Evolutionary conservation across 2,888 invertebrate species (phyloP).

Genomic region (Halictus ligatus): DNA sequence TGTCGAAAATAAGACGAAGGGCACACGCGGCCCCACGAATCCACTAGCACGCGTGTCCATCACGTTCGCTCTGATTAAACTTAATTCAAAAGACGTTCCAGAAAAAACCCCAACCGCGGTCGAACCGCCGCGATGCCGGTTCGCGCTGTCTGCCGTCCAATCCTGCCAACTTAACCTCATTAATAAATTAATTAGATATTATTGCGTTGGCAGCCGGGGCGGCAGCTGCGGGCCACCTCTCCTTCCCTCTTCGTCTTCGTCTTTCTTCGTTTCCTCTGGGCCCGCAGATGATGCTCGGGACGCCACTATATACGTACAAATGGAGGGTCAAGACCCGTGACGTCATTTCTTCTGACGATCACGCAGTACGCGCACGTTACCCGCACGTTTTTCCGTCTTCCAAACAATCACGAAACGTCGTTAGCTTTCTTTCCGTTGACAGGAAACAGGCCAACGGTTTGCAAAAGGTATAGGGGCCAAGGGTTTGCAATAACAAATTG

Average conservation of each 20-base stretch:
- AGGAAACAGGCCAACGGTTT: background rate
- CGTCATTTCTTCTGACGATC: slow-evolving; percentile 70
- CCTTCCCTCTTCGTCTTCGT: slow-evolving; percentile 46
- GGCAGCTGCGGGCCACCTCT: slow-evolving; percentile 80
- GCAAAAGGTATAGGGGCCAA: background rate
- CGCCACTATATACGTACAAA: slow-evolving; percentile 48
- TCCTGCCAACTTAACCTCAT: slow-evolving; percentile 84
- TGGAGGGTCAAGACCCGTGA: slow-evolving; percentile 75
- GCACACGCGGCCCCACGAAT: slow-evolving; percentile 72
- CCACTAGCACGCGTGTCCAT: slow-evolving; percentile 75
- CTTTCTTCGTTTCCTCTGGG: slow-evolving; percentile 50
- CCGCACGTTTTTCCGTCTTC: slow-evolving; percentile 61
- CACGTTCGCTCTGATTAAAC: slow-evolving; percentile 80
- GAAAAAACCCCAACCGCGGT: slow-evolving; percentile 63
- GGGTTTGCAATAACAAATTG: too few species aligned
- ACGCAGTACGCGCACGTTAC: slow-evolving; percentile 56
- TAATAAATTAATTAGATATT: slow-evolving; percentile 84
- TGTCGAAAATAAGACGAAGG: slow-evolving; percentile 36
- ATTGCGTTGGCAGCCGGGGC: slow-evolving; percentile 83
- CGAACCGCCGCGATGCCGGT: slow-evolving; percentile 59
- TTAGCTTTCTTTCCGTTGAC: background rate
- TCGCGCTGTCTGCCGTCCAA: slow-evolving; percentile 82
- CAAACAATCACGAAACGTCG: background rate
- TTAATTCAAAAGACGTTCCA: slow-evolving; percentile 77
- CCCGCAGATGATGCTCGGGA: slow-evolving; percentile 74